phyloP scores from a whole-genome alignment of 2,888 invertebrate genomes.

The Drosophila hamatofila region DNA sequence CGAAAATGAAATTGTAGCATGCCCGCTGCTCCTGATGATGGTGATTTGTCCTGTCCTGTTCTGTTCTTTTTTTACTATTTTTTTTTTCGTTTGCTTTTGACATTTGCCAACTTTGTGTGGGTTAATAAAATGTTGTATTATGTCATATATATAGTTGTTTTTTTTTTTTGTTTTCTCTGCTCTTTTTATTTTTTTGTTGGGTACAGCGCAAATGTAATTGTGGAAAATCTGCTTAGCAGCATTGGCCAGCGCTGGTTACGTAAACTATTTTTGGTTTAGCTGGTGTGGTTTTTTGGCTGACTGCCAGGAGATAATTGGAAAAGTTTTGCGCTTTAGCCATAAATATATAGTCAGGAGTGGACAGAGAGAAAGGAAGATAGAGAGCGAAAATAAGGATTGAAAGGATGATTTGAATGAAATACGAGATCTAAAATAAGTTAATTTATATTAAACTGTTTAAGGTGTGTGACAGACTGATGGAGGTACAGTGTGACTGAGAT shows the following conservation, averaged over 20 bases:
- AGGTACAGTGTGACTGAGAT: too few species aligned
- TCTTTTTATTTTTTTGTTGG: not conserved
- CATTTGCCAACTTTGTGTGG: constrained; percentile 64
- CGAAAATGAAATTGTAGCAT: constrained; percentile 67
- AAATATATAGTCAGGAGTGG: constrained; percentile 22
- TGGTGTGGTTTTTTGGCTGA: constrained; percentile 25
- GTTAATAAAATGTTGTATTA: constrained; percentile 79
- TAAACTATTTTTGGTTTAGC: constrained; percentile 26
- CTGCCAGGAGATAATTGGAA: constrained; percentile 55
- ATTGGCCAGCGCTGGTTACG: constrained; percentile 30
- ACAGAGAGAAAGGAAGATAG: not conserved
- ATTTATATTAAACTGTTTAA: not conserved
- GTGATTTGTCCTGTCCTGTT: constrained; percentile 50
- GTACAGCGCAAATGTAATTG: constrained; percentile 73
- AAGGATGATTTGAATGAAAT: not conserved
- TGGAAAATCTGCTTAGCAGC: constrained; percentile 60
- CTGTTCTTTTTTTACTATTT: constrained; percentile 4
- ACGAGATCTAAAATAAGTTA: not conserved
- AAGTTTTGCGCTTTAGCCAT: constrained; percentile 42
- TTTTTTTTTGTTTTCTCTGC: constrained; percentile 17
- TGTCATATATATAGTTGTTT: constrained; percentile 61
- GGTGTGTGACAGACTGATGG: not conserved
- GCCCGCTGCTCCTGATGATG: constrained; percentile 51
- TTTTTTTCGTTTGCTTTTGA: constrained; percentile 36
- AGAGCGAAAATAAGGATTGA: not conserved